Base-by-base conservation (phyloP, 2,797 vertebrate genomes). In the Sciurus vulgaris region DNA sequence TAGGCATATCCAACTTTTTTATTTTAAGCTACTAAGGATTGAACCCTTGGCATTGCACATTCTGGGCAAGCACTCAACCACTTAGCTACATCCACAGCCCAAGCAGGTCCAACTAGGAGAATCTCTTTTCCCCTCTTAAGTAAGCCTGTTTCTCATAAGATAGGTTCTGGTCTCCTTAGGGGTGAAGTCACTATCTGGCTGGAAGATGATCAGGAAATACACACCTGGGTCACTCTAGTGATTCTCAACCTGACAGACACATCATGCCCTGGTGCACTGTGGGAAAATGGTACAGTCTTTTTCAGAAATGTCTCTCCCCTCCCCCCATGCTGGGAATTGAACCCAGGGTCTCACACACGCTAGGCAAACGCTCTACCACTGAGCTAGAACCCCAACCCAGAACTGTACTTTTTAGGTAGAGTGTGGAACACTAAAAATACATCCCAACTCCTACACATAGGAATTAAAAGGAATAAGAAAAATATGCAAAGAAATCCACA, bases 381-480 rank as follows among this genome's bases (percentile, higher is more conserved):
- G 28, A 35, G 74, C 65, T 33, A 33, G 6, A 59, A 10, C 13
- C 44, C n/a, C 24, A 1, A 28, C 47, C 24, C 63, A 63, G 56
- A 94, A 59, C 78, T 24, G 17, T 17, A 33, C 13, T 22, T 51
- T 73, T 15, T 4, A 61, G 72, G 41, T 54, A 8, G 38, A 3
- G 2, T 12, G 10, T 7, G 67, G 65, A 67, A 33, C 15, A 63
- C 73, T 65, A 73, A 79, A 73, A 44, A 78, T 82, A 93, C 20
- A 89, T 7, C 15, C 17, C 67, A 44, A 74, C 8, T 69, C 65
- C 41, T 86, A 44, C 35, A 69, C 17, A 26, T 35, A 28, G 4
- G 38, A 22, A 78, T 81, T 14, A 26, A 89, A 93, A 49, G 47
- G 41, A 85, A 69, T 61, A 51, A 72, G 67, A 83, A 89, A 93